Base-by-base conservation (phyloP, 2,113 vertebrate genomes). In the Hypomesus transpacificus region DNA sequence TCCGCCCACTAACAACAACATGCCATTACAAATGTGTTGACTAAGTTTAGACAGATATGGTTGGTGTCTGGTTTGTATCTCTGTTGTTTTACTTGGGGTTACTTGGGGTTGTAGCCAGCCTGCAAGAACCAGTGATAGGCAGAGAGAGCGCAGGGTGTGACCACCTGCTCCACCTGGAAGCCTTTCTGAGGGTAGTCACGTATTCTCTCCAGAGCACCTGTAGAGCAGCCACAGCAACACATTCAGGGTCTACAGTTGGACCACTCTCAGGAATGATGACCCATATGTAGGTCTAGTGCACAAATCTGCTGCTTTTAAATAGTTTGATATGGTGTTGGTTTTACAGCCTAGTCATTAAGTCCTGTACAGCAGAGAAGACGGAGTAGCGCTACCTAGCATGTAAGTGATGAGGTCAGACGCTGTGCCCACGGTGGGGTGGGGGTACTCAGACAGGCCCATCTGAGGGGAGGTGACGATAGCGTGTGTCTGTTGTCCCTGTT, bases 161-260 rank as follows among this genome's bases (percentile, higher is more conserved):
- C 71, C 54, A 81, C 75, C 73, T 79, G 82, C 53, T 83, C 58
- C 22, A 85, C 73, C 57, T 86, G 81, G 51, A 75, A 78, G 20
- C 78, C 79, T 68, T 70, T 78, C 21, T 57, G 52, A 13, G 75
- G 80, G 68, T 75, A 80, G 66, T 82, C 76, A 1, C 14, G 16
- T 46, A 81, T 80, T 63, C 66, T 68, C 62, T 84, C 66, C 7
- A 84, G 14, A 65, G 67, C 66, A 4, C 72, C 84, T 86, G 7
- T 20, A 46, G 66, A 13, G 68, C 1, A 73, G 28, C 1, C 21
- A 50, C 7, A 53, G 21, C 16, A 21, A 9, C 62, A 39, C 17
- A 9, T 1, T 64, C 3, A 56, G 17, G 16, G n/a, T 8, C 7
- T 2, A 46, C 39, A 46, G 8, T 7, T 2, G 54, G 5, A 56